Base-by-base conservation (phyloP, 2,113 vertebrate genomes). In the Coptodon rendalli region DNA sequence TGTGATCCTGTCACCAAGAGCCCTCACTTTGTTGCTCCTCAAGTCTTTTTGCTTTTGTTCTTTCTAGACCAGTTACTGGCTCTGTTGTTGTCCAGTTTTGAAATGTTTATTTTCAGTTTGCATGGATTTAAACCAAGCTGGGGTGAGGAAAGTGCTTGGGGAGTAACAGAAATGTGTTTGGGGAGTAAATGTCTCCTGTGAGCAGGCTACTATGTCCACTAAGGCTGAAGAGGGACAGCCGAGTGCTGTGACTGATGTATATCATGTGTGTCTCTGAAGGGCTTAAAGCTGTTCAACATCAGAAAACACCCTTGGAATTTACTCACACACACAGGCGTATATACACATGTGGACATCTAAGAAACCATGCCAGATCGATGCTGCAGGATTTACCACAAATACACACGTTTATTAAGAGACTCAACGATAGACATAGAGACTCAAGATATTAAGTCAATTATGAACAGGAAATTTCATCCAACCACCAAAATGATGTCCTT, bases 21-120 rank as follows among this genome's bases (percentile, higher is more conserved):
- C 86, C 36, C 57, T 82, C 50, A 57, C 91, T 94, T 94, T 95
- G 88, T 93, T 93, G 56, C 87, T 87, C 48, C 76, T 76, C 19
- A 45, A 82, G 71, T 68, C 27, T 66, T 71, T 63, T 85, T 81
- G 54, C 34, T 22, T 66, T 9, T 6, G 10, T 9, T 29, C 11
- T 48, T 48, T 29, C 22, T 57, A 52, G 29, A 89, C 85, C 91
- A 84, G 88, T 95, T 89, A 94, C 87, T 16, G 34, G 27, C 84
- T 92, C 83, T 92, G 93, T 93, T 93, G 90, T 93, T 87, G 89
- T 88, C 79, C 85, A 94, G 92, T 95, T 94, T 94, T 95, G 91
- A 95, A 95, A 91, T 95, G 93, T 96, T 94, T 96, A 95, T 96
- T 96, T 94, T 91, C 86, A 59, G 52, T 29, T 83, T 63, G 84